Conservation (phyloP, 1,140 invertebrate species). For the Aphidius ervi region DNA sequence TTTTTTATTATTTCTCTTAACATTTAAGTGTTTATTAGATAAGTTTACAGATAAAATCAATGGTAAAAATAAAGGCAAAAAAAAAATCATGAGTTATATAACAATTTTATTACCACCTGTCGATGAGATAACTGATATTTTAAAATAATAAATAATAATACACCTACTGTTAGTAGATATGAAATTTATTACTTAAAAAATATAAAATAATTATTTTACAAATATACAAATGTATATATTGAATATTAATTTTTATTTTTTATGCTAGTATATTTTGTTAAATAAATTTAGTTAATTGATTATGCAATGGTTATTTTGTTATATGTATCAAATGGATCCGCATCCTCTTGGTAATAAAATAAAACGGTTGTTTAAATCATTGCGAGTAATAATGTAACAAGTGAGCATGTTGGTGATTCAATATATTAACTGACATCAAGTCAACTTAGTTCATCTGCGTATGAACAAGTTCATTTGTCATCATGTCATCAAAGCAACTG, state of each 20-base stretch:
- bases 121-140: constrained; percentile 16
- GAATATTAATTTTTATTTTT: too few relatives aligned
- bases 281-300: constrained; percentile 19
- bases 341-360: constrained; percentile 41
- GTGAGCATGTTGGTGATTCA: constrained; percentile 37
- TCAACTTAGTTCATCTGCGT: constrained; percentile 33
- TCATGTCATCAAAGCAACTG: not conserved
- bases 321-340: constrained; percentile 51
- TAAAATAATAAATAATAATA: not conserved
- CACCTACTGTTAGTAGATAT: not conserved
- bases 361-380: constrained; percentile 5
- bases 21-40: not conserved
- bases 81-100: not conserved
- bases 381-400: constrained; percentile 1
- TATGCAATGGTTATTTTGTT: constrained; percentile 44
- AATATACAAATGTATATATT: too few relatives aligned
- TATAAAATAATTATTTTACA: too few relatives aligned
- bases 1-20: constrained; percentile 11
- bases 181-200: too few relatives aligned
- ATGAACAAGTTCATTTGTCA: not conserved
- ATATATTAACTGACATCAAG: constrained; percentile 38
- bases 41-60: too few relatives aligned
- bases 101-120: constrained; percentile 24
- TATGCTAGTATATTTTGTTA: not conserved
- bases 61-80: too few relatives aligned